These are phyloP conservation scores for Metalampra italica DNA, from an alignment of 2,888 invertebrate genomes.

Conservation along the genomic window DNA sequence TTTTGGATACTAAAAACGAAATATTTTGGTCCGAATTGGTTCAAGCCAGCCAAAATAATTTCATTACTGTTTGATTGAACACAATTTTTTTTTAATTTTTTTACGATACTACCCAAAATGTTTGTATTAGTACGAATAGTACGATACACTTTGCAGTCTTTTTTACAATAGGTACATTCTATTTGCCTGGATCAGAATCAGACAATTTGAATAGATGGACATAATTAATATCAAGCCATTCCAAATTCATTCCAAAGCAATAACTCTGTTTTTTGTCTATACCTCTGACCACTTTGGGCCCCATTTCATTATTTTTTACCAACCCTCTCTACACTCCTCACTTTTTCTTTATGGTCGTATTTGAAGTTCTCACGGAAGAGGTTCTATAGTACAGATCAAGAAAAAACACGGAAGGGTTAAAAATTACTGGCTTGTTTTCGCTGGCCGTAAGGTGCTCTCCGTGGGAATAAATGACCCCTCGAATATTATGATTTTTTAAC, in stretches of 20 bases:
- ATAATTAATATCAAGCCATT: too few relatives aligned
- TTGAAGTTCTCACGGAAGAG: slow-evolving; percentile 9
- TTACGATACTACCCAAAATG: too few relatives aligned
- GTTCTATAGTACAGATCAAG: neutral
- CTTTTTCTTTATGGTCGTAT: slow-evolving; percentile 1
- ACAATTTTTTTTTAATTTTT: too few relatives aligned
- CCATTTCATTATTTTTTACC: neutral
- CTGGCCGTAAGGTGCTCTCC: slow-evolving; percentile 58
- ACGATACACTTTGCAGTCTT: too few relatives aligned
- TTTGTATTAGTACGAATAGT: too few relatives aligned
- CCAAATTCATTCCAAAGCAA: neutral
- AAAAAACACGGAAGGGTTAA: slow-evolving; percentile 62
- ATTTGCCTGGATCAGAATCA: too few relatives aligned
- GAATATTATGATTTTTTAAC: slow-evolving; percentile 51
- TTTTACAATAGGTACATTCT: too few relatives aligned
- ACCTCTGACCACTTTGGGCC: slow-evolving; percentile 6
- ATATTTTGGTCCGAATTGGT: too few relatives aligned
- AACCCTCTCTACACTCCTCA: neutral
- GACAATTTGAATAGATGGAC: too few relatives aligned
- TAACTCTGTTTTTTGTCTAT: neutral
- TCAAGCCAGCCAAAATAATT: too few relatives aligned
- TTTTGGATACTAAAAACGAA: too few relatives aligned
- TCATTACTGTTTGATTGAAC: too few relatives aligned
- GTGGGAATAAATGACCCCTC: slow-evolving; percentile 75
- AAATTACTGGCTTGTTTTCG: slow-evolving; percentile 70